A percentile compares a stretch with the other conserved stretches of the same genome.
Conservation (phyloP, 2,797 vertebrate genomes). For the Takifugu ocellatus region DNA sequence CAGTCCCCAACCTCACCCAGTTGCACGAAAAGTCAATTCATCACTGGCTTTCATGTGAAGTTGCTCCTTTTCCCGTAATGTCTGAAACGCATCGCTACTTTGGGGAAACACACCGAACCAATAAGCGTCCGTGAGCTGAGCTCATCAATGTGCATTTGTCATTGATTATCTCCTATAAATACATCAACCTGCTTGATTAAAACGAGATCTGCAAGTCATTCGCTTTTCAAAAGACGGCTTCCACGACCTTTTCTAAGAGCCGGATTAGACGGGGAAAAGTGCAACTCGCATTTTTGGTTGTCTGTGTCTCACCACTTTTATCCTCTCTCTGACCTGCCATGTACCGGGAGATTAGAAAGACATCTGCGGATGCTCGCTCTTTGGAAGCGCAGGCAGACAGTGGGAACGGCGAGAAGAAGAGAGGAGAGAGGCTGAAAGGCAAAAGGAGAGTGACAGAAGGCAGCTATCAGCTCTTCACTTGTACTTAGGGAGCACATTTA, state of each 20-base stretch:
- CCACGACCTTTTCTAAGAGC: neutral
- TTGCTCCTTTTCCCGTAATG: too few species aligned
- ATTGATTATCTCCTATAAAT: constrained; percentile 4
- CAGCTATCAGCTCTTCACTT: constrained; percentile 97
- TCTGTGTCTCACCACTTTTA: constrained; percentile 2
- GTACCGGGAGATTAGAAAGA: constrained; percentile 4
- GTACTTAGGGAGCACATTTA: constrained; percentile 99
- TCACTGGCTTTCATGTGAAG: too few species aligned
- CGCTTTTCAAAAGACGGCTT: neutral
- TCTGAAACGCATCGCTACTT: neutral
- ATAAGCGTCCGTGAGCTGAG: constrained; percentile 5
- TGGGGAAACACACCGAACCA: neutral
- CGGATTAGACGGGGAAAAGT: constrained; percentile 1
- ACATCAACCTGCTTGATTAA: constrained; percentile 5
- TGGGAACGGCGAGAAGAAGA: constrained; percentile 18
- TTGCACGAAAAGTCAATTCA: too few species aligned
- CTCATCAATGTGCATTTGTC: neutral
- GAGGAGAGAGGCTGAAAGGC: constrained; percentile 37
- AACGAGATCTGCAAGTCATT: constrained; percentile 7
- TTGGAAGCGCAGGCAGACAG: neutral
- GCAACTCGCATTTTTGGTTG: neutral
- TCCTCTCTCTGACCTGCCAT: constrained; percentile 3
- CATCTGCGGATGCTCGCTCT: neutral
- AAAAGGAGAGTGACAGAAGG: constrained; percentile 62
- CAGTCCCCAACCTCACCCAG: too few species aligned